Base-by-base conservation (phyloP, 2,113 vertebrate species). In the Hyaena hyaena region DNA sequence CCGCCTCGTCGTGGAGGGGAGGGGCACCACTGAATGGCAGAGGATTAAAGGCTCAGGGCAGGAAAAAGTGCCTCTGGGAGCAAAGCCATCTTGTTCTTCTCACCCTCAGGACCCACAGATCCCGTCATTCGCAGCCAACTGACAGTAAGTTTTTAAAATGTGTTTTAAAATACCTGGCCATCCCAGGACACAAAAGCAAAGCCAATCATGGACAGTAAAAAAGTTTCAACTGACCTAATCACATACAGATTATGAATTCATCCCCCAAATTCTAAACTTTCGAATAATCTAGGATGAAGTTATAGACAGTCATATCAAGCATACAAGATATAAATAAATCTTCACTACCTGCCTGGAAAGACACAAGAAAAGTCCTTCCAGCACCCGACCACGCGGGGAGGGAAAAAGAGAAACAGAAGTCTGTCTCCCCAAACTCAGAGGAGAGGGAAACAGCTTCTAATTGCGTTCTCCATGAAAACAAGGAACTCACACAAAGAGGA, bases 151-250 rank as follows among this genome's bases (percentile, higher is more conserved):
- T 68, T 90, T 53, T 10, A 85, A 68, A 68, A 45, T 61, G 90
- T 50, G n/a, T 90, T 26, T 10, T 5, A 5, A 88, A 97, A 94
- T 7, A 53, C 5, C 7, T 55, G n/a, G 95, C 14, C 88, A 88
- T 61, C 82, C 6, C 48, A 95, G 69, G 21, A 89, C n/a, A 93
- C 82, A 61, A 76, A 92, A 95, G 69, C 19, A 66, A 85, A 81
- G 21, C n/a, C 15, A 92, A 11, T 80, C 17, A 55, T 24, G 58
- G 7, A 77, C 68, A 86, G 80, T 12, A 50, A 55, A 8, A 76
- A 69, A 84, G n/a, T 93, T 69, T 53, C 65, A 43, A 63, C 21
- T 53, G 48, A 65, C 35, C 55, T 39, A 50, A n/a, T 92, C 55
- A 73, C 28, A 90, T 21, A 83, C 21, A 79, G 10, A 39, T 50